Evolutionary conservation across 1,140 invertebrate genomes (phyloP).

Genomic region (Trachelipus rathkii): DNA sequence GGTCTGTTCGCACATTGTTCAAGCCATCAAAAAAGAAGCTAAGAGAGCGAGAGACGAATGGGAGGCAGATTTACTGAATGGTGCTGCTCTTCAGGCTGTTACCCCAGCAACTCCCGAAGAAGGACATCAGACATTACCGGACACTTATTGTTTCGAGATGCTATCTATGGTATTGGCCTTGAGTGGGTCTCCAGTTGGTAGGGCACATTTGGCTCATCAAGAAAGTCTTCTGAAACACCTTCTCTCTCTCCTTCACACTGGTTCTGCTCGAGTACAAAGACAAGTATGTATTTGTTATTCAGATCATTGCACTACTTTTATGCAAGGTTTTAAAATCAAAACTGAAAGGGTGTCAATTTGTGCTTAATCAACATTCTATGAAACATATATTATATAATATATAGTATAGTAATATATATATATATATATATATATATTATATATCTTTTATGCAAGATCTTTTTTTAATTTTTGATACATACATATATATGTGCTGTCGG

Average conservation of each 20-base stretch:
- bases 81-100: conserved; percentile 37
- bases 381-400: too few species aligned
- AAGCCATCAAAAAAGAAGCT: conserved; percentile 85
- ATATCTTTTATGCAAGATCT: too few species aligned
- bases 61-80: conserved; percentile 38
- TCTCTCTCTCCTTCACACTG: conserved; percentile 82
- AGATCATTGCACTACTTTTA: not conserved
- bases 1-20: conserved; percentile 86
- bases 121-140: conserved; percentile 56
- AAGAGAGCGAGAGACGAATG: conserved; percentile 59
- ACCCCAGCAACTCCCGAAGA: conserved; percentile 46
- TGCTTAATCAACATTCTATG: too few species aligned
- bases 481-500: too few species aligned
- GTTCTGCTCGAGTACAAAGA: conserved; percentile 87
- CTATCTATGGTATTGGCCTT: conserved; percentile 86
- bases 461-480: too few species aligned
- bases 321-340: not conserved
- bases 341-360: conserved; percentile 5
- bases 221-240: conserved; percentile 76
- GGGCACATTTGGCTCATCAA: conserved; percentile 84
- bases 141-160: conserved; percentile 97
- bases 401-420: too few species aligned
- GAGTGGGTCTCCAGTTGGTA: conserved; percentile 85
- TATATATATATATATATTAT: too few species aligned
- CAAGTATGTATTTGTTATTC: conserved; percentile 60